Evolutionary conservation across 2,888 invertebrate species (phyloP), one percentile per base, ranked within the genome.

Genomic region (Acleris laterana): DNA sequence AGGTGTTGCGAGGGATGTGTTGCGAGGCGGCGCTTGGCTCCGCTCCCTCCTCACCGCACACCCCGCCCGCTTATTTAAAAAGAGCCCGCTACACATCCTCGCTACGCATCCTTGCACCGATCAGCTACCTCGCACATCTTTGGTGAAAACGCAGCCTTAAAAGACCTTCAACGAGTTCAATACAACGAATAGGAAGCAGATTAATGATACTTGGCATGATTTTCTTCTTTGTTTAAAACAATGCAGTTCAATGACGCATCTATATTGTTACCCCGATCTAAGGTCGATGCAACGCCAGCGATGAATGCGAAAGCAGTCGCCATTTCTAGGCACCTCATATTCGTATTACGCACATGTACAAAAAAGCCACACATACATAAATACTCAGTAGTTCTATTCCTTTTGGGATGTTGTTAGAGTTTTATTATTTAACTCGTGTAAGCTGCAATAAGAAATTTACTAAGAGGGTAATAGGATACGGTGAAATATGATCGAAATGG

Each of bases 271-370:
- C 28, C 20, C 50, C 16, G 22, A 53, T 63, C 66, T 69, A 59
- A 68, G 69, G 66, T 66, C 69, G 62, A 68, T 68, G 68, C 57
- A 53, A 68, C 63, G 50, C 86, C 72, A 77, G 79, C 85, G 79
- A 82, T 82, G 86, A 85, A 87, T 88, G 85, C 87, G 79, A 86
- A 86, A 87, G 82, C 83, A 80, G 77, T 78, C 80, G 86, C 84
- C 85, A 85, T 88, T 89, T 88, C 91, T 90, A 80, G 76, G 75
- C 82, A 74, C 81, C 80, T 85, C 82, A 81, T 81, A 79, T 80
- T 80, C 72, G 69, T 72, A 70, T 76, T 73, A 77, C 73, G 76
- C 74, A 77, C 74, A 77, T 76, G 73, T 69, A 68, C 68, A 57
- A 50, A 62, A 51, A 57, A 62, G 20, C 38, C 57, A 62, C 66